phyloP scores from a whole-genome alignment of 1,140 invertebrate genomes.

The Meloidogyne hapla region DNA sequence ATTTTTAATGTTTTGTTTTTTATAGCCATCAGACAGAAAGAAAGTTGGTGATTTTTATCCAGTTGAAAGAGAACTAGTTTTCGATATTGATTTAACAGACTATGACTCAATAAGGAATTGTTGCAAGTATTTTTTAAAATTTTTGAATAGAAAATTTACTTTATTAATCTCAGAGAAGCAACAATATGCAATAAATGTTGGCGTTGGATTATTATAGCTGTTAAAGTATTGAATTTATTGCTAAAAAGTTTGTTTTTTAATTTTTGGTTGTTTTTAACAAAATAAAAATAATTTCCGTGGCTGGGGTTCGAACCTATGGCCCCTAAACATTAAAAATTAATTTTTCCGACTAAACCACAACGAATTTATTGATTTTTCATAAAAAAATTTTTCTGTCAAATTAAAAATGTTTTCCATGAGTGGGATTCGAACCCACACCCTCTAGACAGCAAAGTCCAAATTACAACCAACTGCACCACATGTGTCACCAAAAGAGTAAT shows the following conservation, averaged over 20 bases:
- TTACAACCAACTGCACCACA: neutral
- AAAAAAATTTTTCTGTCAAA: neutral
- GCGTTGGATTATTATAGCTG: slow-evolving; percentile 91
- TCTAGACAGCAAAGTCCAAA: neutral
- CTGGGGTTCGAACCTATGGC: no score
- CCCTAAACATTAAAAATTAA: no score
- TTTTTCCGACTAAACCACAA: no score
- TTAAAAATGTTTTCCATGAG: neutral
- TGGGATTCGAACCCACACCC: neutral
- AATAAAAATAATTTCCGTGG: neutral
- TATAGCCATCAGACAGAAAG: slow-evolving; percentile 70
- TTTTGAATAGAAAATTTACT: slow-evolving; percentile 19
- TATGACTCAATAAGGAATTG: slow-evolving; percentile 94
- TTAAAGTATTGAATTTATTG: slow-evolving; percentile 81
- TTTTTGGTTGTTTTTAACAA: neutral
- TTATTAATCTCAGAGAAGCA: slow-evolving; percentile 9
- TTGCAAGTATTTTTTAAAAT: slow-evolving; percentile 65
- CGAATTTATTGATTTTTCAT: no score
- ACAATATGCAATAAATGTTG: slow-evolving; percentile 88
- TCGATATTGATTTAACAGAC: slow-evolving; percentile 99
- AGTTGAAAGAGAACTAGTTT: slow-evolving; percentile 84
- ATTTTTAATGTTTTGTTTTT: no score
- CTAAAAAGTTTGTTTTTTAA: slow-evolving; percentile 72
- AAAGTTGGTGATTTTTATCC: slow-evolving; percentile 69
- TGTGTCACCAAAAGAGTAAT: no score